Evolutionary conservation across 2,113 vertebrate species (phyloP).

Genomic region (Amazona vittata): DNA sequence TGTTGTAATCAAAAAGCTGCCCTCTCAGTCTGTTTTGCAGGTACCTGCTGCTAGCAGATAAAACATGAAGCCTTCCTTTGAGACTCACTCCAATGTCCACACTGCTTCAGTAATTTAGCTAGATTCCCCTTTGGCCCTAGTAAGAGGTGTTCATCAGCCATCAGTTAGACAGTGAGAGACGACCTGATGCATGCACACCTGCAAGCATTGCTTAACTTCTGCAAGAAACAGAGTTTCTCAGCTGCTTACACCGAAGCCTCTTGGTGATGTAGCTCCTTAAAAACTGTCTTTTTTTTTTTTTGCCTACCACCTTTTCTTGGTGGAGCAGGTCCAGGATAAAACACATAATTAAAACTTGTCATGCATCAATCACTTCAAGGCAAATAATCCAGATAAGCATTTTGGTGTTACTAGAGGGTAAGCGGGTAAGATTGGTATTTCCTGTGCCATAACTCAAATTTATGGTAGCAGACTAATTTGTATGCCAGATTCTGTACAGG

Average conservation of each 20-base stretch:
- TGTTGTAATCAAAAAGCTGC: not conserved
- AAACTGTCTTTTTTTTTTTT: not conserved
- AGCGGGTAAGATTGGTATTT: constrained; percentile 32
- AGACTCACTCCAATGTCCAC: not conserved
- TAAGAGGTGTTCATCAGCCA: not conserved
- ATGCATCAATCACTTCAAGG: not conserved
- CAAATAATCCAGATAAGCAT: not conserved
- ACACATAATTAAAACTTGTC: not conserved
- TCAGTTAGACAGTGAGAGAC: not conserved
- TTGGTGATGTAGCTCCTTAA: not conserved
- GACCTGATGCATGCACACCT: not conserved
- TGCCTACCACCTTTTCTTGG: not conserved
- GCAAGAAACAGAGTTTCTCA: not conserved
- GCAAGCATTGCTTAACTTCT: not conserved
- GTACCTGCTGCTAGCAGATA: not conserved
- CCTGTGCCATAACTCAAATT: constrained; percentile 13
- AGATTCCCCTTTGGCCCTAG: not conserved
- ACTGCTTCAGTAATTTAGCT: not conserved
- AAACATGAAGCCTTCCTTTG: not conserved
- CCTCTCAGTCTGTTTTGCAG: not conserved
- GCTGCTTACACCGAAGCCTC: not conserved
- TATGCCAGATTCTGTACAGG: not conserved
- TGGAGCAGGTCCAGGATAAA: not conserved
- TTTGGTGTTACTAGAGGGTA: not conserved
- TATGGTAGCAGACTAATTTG: not conserved